phyloP scores from a whole-genome alignment of 2,888 invertebrate species.

The Polyommatus icarus region DNA sequence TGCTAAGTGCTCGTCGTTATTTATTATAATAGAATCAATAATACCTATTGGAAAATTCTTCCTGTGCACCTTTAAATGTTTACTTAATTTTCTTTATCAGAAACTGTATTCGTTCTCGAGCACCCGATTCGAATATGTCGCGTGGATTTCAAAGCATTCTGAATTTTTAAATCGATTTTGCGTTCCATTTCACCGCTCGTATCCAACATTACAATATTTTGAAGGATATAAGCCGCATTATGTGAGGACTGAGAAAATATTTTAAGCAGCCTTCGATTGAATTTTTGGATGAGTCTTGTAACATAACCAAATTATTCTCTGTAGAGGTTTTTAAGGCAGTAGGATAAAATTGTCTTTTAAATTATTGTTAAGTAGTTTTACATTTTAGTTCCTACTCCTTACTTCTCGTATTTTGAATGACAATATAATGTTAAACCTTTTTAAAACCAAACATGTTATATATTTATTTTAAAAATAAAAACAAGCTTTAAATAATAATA shows the following conservation, averaged over 20 bases:
- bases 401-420: no score
- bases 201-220: slow-evolving; percentile 24
- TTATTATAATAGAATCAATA: no score
- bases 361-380: no score
- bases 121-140: slow-evolving; percentile 20
- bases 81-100: slow-evolving; percentile 16
- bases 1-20: no score
- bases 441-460: no score
- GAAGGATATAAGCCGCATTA: slow-evolving; percentile 18
- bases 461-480: no score
- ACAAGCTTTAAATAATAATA: no score
- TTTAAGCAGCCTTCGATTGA: neutral
- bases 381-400: no score
- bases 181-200: slow-evolving; percentile 28
- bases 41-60: no score
- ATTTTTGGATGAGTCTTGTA: neutral
- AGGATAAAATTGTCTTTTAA: no score
- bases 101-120: slow-evolving; percentile 17
- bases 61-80: neutral
- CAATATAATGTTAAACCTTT: no score
- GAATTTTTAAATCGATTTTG: slow-evolving; percentile 30
- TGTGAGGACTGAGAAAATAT: slow-evolving; percentile 14
- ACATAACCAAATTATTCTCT: neutral
- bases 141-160: slow-evolving; percentile 26
- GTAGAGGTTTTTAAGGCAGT: neutral